Conservation (phyloP, 2,113 vertebrate species). For the human region GRCh38 chr15:100133001-100133500, state of each 20-base stretch:
- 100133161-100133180: rapidly evolving
- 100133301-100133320: constrained; percentile 95
- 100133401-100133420: not conserved
- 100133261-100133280: constrained; percentile 95
- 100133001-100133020: not conserved
- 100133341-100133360: not conserved
- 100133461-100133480: not conserved
- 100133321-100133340: constrained; percentile 68
- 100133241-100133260: constrained; percentile 97
- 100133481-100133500: not conserved
- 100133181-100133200: rapidly evolving
- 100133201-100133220: constrained; percentile 91
- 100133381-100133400: no score
- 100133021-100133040: not conserved
- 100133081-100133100: not conserved
- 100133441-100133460: not conserved
- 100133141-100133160: not conserved
- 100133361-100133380: not conserved
- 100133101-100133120: rapidly evolving
- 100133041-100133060: not conserved
- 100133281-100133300: constrained; percentile 98
- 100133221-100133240: constrained; percentile 97
- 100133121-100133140: no score
- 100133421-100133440: not conserved
- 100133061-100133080: rapidly evolving